Percentiles rank a stretch among this genome's conserved stretches.
These are phyloP conservation scores for Odontothrips loti DNA, from an alignment of 2,888 invertebrate genomes.

Conservation along the genomic window DNA sequence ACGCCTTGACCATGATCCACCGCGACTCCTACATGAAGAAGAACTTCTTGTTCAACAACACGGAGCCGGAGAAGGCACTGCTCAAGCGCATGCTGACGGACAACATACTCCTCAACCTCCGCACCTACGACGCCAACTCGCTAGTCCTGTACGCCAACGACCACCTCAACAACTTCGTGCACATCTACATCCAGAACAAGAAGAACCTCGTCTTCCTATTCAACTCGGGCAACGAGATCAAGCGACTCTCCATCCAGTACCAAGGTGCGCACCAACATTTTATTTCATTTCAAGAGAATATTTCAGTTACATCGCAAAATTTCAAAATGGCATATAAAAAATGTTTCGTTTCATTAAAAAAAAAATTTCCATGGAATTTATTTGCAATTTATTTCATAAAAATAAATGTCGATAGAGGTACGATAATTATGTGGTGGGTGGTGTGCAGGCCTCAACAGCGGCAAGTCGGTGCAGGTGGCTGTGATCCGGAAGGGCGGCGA, in stretches of 20 bases:
- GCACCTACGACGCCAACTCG: slow-evolving; percentile 78
- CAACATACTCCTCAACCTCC: slow-evolving; percentile 79
- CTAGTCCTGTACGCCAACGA: slow-evolving; percentile 88
- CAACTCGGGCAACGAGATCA: slow-evolving; percentile 74
- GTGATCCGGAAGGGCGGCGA: slow-evolving; percentile 66
- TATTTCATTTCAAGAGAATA: not conserved
- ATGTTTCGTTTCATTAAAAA: not conserved
- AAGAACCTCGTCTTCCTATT: slow-evolving; percentile 78
- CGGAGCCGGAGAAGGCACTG: slow-evolving; percentile 57
- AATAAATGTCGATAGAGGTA: too few species aligned
- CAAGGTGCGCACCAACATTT: slow-evolving; percentile 45
- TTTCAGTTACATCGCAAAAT: not conserved
- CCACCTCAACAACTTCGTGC: slow-evolving; percentile 88
- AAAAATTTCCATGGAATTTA: too few species aligned
- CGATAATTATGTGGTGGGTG: slow-evolving; percentile 30
- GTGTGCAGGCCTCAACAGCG: slow-evolving; percentile 62
- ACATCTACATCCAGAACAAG: slow-evolving; percentile 75
- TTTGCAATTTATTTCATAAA: not conserved
- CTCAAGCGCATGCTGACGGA: slow-evolving; percentile 72
- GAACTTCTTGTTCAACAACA: slow-evolving; percentile 64
- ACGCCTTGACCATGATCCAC: slow-evolving; percentile 82
- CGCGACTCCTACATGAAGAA: slow-evolving; percentile 74
- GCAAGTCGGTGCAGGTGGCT: slow-evolving; percentile 84
- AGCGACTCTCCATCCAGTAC: slow-evolving; percentile 72
- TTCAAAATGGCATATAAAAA: not conserved